Percentiles rank a stretch among this genome's conserved stretches.
Conservation (phyloP, 1,140 invertebrate genomes). For the Platyura marginata region DNA sequence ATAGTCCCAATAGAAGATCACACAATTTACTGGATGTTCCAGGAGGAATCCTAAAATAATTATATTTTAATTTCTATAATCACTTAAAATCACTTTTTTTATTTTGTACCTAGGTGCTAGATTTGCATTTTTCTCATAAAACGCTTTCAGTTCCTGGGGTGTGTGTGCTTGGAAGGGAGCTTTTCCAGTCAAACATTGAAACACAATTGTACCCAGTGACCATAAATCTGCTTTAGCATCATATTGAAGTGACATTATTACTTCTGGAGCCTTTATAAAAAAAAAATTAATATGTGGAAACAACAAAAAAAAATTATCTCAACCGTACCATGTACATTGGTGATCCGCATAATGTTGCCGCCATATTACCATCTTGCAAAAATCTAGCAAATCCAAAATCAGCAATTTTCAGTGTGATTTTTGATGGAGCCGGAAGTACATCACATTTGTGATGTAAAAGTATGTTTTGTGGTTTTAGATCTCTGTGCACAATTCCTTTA, state of each 20-base stretch:
- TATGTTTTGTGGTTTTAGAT: constrained; percentile 97
- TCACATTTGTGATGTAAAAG: constrained; percentile 67
- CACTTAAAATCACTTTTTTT: neutral
- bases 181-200: constrained; percentile 95
- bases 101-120: constrained; percentile 71
- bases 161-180: constrained; percentile 96
- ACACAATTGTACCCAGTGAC: constrained; percentile 97
- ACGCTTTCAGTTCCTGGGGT: constrained; percentile 92
- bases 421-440: constrained; percentile 63
- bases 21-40: constrained; percentile 79
- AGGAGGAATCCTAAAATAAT: constrained; percentile 60
- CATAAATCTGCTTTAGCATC: constrained; percentile 98
- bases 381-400: constrained; percentile 99
- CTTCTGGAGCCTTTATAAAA: constrained; percentile 73
- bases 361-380: constrained; percentile 97
- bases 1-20: constrained; percentile 67
- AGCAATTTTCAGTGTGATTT: constrained; percentile 92
- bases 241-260: constrained; percentile 98
- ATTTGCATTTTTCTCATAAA: constrained; percentile 94
- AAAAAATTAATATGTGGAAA: neutral
- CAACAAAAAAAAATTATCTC: constrained; percentile 3
- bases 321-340: constrained; percentile 93
- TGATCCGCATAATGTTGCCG: constrained; percentile 95
- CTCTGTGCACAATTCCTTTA: constrained; percentile 96
- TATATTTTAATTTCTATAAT: no score